phyloP scores from a whole-genome alignment of 1,140 invertebrate genomes.

The Diachasmimorpha longicaudata region DNA sequence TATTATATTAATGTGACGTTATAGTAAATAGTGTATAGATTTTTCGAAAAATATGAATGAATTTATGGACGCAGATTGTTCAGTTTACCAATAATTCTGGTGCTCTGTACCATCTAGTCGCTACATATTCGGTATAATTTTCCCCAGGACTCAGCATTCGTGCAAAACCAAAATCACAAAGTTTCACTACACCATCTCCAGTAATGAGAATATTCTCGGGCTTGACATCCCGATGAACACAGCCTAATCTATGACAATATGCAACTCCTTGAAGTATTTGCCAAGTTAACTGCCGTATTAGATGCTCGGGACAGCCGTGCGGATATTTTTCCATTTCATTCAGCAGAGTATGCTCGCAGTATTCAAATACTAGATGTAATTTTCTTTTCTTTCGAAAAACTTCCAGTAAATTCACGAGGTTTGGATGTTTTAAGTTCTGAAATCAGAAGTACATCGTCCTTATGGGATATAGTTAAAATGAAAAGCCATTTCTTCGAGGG shows the following conservation, averaged over 20 bases:
- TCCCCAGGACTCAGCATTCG: slow-evolving; percentile 95
- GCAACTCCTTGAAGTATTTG: slow-evolving; percentile 94
- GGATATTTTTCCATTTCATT: slow-evolving; percentile 93
- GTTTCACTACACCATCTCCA: slow-evolving; percentile 89
- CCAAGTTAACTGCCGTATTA: slow-evolving; percentile 92
- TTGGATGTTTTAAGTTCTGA: slow-evolving; percentile 98
- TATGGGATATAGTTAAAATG: slow-evolving; percentile 10
- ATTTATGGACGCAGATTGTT: no score
- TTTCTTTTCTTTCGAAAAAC: slow-evolving; percentile 96
- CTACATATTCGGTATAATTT: slow-evolving; percentile 99
- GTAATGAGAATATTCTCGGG: slow-evolving; percentile 99
- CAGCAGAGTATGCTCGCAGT: slow-evolving; percentile 95
- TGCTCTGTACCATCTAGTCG: slow-evolving; percentile 97
- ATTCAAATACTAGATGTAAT: slow-evolving; percentile 98
- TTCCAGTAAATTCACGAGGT: slow-evolving; percentile 96
- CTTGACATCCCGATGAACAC: slow-evolving; percentile 97
- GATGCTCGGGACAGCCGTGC: slow-evolving; percentile 81
- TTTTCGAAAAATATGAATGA: no score
- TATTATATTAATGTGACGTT: background rate
- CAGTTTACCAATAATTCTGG: slow-evolving; percentile 81
- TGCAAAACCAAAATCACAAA: slow-evolving; percentile 99
- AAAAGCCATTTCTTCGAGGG: slow-evolving; percentile 27
- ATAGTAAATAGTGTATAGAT: no score
- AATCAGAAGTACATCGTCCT: slow-evolving; percentile 35
- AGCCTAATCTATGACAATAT: slow-evolving; percentile 96